phyloP scores from a whole-genome alignment of 2,797 vertebrate species.

The Schizothorax lantsangensis region DNA sequence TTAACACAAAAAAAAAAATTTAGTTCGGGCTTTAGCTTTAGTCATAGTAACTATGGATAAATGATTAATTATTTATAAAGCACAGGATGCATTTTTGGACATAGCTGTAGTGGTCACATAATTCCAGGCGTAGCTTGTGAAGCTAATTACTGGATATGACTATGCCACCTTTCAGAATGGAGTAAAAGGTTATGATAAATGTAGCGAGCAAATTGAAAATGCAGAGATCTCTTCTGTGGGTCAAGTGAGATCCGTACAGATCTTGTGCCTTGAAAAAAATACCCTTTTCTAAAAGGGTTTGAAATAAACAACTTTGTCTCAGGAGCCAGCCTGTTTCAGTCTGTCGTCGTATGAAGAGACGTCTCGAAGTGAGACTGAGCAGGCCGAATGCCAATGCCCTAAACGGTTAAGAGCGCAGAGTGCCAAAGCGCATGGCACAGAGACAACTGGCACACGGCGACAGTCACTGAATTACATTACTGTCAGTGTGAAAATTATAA shows the following conservation, averaged over 20 bases:
- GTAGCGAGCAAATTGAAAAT: conserved; percentile 40
- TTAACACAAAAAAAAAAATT: background rate
- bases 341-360: conserved; percentile 59
- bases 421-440: conserved; percentile 76
- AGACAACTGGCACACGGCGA: conserved; percentile 75
- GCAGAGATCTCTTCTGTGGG: conserved; percentile 31
- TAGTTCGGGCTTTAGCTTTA: background rate
- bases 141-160: conserved; percentile 43
- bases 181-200: conserved; percentile 61
- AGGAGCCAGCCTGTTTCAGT: conserved; percentile 47
- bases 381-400: conserved; percentile 73
- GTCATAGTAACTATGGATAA: conserved; percentile 9
- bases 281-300: conserved; percentile 48
- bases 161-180: conserved; percentile 47
- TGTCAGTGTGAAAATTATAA: conserved; percentile 75
- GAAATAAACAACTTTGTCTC: conserved; percentile 57
- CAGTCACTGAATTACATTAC: conserved; percentile 74
- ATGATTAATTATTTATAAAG: background rate
- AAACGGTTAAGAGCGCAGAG: conserved; percentile 78
- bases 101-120: background rate
- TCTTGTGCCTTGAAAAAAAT: conserved; percentile 43
- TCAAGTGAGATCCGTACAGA: conserved; percentile 37
- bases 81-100: conserved; percentile 1
- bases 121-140: conserved; percentile 20
- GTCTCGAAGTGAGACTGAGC: conserved; percentile 53